Evolutionary conservation across 2,888 invertebrate species (phyloP).

Genomic region (Flabesymbios commensalis): DNA sequence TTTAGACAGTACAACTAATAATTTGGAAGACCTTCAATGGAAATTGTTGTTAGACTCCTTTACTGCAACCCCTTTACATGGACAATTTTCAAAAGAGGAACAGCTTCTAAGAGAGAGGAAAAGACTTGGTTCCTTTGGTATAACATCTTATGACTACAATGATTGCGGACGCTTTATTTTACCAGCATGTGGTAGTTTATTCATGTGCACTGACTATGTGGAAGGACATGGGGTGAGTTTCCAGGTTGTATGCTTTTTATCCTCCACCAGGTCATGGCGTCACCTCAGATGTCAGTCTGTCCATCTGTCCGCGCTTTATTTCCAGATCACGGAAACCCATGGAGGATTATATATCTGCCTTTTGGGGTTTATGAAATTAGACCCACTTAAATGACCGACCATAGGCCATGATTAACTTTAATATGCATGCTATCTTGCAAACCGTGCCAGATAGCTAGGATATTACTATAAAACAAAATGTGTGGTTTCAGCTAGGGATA

Average conservation of each 20-base stretch:
- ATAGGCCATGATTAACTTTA: too few species aligned
- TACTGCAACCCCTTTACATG: conserved; percentile 7
- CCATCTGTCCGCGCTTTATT: not conserved
- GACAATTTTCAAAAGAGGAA: conserved; percentile 78
- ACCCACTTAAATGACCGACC: too few species aligned
- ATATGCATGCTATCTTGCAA: too few species aligned
- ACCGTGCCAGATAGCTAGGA: too few species aligned
- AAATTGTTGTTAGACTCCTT: conserved; percentile 16
- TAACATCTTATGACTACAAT: conserved; percentile 89
- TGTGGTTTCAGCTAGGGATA: too few species aligned
- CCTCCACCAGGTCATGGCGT: too few species aligned
- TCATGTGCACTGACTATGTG: conserved; percentile 70
- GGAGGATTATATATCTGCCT: too few species aligned
- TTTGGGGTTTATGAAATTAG: too few species aligned
- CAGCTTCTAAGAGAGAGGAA: conserved; percentile 90
- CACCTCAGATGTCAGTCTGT: not conserved
- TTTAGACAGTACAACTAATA: not conserved
- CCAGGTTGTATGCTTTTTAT: too few species aligned
- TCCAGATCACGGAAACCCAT: not conserved
- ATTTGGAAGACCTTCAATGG: conserved; percentile 1
- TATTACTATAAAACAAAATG: too few species aligned
- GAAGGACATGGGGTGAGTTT: too few species aligned
- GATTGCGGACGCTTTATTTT: conserved; percentile 85
- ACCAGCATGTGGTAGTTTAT: conserved; percentile 85
- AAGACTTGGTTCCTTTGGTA: conserved; percentile 85